phyloP scores from a whole-genome alignment of 2,888 invertebrate species.

The Pandemis cinnamomeana region DNA sequence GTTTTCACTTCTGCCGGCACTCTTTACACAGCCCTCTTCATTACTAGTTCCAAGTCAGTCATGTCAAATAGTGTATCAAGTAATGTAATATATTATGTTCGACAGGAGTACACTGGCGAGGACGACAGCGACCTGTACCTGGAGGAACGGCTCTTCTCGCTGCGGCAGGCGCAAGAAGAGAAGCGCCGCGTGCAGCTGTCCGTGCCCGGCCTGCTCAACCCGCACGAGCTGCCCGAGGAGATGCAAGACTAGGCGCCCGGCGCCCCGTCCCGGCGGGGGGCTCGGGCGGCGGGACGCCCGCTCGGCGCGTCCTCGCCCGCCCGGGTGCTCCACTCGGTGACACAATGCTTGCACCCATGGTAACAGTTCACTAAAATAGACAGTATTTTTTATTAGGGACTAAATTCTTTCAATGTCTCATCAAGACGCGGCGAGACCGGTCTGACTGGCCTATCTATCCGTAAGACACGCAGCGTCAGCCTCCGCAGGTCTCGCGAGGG shows the following conservation, averaged over 20 bases:
- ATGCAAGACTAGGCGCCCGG: slow-evolving; percentile 91
- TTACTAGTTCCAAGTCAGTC: too few species aligned
- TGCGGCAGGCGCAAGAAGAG: slow-evolving; percentile 95
- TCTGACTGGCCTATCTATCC: background rate
- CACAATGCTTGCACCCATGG: slow-evolving; percentile 43
- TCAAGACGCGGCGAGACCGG: background rate
- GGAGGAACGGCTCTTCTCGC: slow-evolving; percentile 96
- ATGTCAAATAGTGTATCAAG: background rate
- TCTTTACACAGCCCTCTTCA: too few species aligned
- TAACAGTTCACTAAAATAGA: slow-evolving; percentile 56
- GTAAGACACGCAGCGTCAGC: background rate
- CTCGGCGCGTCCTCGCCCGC: background rate
- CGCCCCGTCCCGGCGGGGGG: background rate
- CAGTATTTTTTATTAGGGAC: slow-evolving; percentile 26
- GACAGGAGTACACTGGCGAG: slow-evolving; percentile 98
- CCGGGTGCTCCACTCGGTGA: background rate
- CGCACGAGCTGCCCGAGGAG: slow-evolving; percentile 97
- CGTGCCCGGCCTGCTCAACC: slow-evolving; percentile 98
- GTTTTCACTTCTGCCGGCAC: too few species aligned
- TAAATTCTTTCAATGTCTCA: slow-evolving; percentile 6
- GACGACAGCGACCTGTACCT: slow-evolving; percentile 98
- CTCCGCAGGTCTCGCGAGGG: background rate
- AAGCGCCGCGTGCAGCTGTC: slow-evolving; percentile 96
- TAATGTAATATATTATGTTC: background rate
- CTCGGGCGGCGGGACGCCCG: background rate